phyloP scores from a whole-genome alignment of 2,113 vertebrate species.

The Octodon degus region DNA sequence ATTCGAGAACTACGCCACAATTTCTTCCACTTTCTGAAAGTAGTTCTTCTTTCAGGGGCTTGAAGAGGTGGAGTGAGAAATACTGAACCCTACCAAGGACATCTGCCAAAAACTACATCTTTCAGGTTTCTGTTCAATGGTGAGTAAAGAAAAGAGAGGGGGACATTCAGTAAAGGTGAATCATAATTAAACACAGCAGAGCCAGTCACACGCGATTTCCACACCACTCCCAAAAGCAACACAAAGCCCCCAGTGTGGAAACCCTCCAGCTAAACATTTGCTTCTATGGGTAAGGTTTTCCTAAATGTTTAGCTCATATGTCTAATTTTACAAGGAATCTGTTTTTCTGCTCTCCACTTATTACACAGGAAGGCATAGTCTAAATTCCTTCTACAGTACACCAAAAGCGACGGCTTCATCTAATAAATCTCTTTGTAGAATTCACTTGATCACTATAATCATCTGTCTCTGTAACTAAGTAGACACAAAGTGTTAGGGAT shows the following conservation, averaged over 20 bases:
- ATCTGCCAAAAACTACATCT: slow-evolving; percentile 64
- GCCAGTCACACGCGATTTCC: neutral
- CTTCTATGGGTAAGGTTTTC: slow-evolving; percentile 13
- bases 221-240: neutral
- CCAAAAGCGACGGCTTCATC: neutral
- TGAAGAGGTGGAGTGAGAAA: neutral
- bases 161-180: neutral
- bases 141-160: neutral
- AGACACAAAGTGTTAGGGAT: neutral
- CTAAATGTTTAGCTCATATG: neutral
- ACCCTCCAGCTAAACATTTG: neutral
- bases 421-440: neutral
- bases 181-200: slow-evolving; percentile 14
- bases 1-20: neutral
- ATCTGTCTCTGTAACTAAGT: neutral
- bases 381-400: neutral
- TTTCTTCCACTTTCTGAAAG: neutral
- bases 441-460: neutral
- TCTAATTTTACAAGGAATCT: slow-evolving; percentile 15
- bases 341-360: neutral
- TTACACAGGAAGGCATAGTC: accelerated
- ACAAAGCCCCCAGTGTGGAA: slow-evolving; percentile 44
- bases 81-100: neutral
- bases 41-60: neutral
- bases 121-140: slow-evolving; percentile 5